phyloP scores from a whole-genome alignment of 2,888 invertebrate genomes.

The Megaustenia siamemsis region DNA sequence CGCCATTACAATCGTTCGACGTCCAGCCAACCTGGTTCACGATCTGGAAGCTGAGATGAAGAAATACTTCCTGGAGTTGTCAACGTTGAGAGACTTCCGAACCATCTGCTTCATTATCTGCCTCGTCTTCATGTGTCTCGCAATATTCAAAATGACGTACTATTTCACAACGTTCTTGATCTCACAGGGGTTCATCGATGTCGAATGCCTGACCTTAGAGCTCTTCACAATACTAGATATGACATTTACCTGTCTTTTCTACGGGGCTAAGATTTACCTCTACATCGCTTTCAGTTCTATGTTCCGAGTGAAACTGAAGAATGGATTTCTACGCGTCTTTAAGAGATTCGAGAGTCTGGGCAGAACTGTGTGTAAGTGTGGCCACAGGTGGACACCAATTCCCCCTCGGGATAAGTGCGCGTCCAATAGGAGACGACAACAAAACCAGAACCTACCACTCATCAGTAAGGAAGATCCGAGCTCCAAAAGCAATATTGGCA shows the following conservation, averaged over 20 bases:
- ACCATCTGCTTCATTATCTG: constrained; percentile 57
- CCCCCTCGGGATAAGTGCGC: background rate
- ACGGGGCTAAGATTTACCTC: constrained; percentile 69
- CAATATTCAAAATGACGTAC: constrained; percentile 48
- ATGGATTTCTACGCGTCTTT: background rate
- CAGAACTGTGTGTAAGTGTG: constrained; percentile 32
- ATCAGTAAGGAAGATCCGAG: no score
- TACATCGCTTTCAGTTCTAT: constrained; percentile 65
- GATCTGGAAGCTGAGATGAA: constrained; percentile 62
- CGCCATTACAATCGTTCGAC: constrained; percentile 33
- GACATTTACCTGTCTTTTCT: constrained; percentile 63
- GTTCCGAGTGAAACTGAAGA: constrained; percentile 63
- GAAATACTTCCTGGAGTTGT: constrained; percentile 71
- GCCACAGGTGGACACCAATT: constrained; percentile 18
- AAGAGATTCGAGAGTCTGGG: constrained; percentile 19
- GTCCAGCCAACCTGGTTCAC: constrained; percentile 13
- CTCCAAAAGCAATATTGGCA: background rate
- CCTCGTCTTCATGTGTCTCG: constrained; percentile 56
- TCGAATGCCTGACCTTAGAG: constrained; percentile 37
- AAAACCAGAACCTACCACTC: background rate
- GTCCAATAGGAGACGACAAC: background rate
- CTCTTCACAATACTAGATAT: constrained; percentile 60
- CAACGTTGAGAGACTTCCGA: constrained; percentile 65
- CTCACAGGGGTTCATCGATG: constrained; percentile 40
- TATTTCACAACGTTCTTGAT: constrained; percentile 51